Percentiles rank a stretch among this genome's conserved stretches.
These are phyloP conservation scores for Epinotia ramella DNA, from an alignment of 2,888 invertebrate genomes.

Conservation along the genomic window DNA sequence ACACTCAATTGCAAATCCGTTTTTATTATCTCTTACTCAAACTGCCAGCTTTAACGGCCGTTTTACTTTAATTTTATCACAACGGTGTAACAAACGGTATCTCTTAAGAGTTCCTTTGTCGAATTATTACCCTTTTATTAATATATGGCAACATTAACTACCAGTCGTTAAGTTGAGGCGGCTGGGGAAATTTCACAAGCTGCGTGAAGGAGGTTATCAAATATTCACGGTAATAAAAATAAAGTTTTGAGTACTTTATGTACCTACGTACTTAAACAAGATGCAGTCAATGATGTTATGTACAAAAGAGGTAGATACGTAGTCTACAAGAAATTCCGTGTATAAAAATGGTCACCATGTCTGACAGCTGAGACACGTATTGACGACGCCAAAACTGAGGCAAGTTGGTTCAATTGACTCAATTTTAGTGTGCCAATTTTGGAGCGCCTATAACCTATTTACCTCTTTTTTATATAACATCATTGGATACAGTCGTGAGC, in stretches of 20 bases:
- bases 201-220: constrained; percentile 38
- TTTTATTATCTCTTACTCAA: constrained; percentile 13
- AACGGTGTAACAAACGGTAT: constrained; percentile 39
- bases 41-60: constrained; percentile 16
- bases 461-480: too few species aligned
- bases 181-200: constrained; percentile 38
- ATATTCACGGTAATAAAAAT: constrained; percentile 42
- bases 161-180: constrained; percentile 47
- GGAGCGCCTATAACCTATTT: too few species aligned
- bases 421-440: too few species aligned
- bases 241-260: constrained; percentile 37
- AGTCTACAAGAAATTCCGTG: too few species aligned
- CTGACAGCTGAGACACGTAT: too few species aligned
- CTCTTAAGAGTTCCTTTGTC: constrained; percentile 44
- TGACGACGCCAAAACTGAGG: too few species aligned
- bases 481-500: too few species aligned
- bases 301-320: too few species aligned
- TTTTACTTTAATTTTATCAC: constrained; percentile 28
- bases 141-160: constrained; percentile 50
- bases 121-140: constrained; percentile 52
- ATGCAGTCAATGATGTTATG: too few species aligned
- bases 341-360: too few species aligned
- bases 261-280: not conserved
- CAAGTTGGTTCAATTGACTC: too few species aligned
- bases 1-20: constrained; percentile 15